Evolutionary conservation across 2,797 vertebrate species (phyloP), one percentile per base, ranked within the genome.

Genomic region (Smutsia gigantea): DNA sequence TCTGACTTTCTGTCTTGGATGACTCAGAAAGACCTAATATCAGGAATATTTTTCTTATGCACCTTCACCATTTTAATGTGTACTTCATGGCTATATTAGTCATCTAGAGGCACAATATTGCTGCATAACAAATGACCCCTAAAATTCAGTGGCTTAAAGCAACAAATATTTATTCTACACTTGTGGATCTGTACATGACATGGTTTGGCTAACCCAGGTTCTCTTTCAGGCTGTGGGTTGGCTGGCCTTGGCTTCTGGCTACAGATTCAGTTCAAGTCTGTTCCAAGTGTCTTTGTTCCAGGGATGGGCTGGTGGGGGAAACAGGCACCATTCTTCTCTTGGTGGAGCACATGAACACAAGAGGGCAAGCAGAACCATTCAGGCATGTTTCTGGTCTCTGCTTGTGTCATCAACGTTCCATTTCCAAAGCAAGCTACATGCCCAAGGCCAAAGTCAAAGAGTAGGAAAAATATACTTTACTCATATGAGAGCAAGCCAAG

Each of bases 11-110:
- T 64, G 5, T 81, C 66, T 68, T 64, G 12, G 66, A 59, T 77
- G 90, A 93, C 53, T 95, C 49, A 95, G 79, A 90, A 93, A 89
- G 72, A 83, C 81, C 64, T 37, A 89, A 89, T 13, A 55, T 55
- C 9, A 71, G 7, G 51, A 66, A 75, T 15, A 93, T 81, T 78
- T 78, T 94, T 83, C 69, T 64, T 75, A n/a, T 7, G 7, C 7
- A 61, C 51, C 23, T 94, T 77, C 21, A 64, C 7, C 79, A 84
- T 79, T 72, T 75, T 71, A 89, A 37, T 81, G 10, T 78, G 34
- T 0, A 53, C 4, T 4, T 59, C 13, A 34, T 51, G 12, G n/a
- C 13, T 94, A 5, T 29, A 42, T 79, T 14, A 59, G 53, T 92
- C 34, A 61, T 25, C 57, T 79, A 29, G 25, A 27, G 21, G 17